Evolutionary conservation across 1,140 invertebrate genomes (phyloP).

Genomic region (Procambarus virginalis): DNA sequence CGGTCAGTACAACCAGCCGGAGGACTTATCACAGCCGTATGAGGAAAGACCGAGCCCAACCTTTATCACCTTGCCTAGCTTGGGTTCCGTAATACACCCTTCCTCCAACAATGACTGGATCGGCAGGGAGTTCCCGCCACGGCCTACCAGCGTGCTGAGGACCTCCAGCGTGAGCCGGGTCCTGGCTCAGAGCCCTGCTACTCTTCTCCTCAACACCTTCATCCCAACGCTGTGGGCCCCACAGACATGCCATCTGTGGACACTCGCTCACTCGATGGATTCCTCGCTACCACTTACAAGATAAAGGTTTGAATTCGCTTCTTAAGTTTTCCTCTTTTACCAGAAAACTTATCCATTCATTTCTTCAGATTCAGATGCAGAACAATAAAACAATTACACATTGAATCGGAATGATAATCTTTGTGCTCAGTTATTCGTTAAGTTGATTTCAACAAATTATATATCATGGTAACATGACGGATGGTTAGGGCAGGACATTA

Average conservation of each 20-base stretch:
- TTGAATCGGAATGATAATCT: no score
- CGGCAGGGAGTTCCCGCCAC: not conserved
- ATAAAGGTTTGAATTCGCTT: no score
- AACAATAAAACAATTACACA: no score
- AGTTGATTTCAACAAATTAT: no score
- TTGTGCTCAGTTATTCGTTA: no score
- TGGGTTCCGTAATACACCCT: not conserved
- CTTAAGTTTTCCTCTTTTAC: no score
- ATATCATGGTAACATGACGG: no score
- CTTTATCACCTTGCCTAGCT: not conserved
- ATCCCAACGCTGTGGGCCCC: no score
- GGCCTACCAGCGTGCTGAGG: not conserved
- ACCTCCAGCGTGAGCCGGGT: not conserved
- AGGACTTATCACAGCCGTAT: not conserved
- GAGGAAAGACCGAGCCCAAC: not conserved
- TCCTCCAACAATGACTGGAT: not conserved
- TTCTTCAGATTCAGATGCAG: no score
- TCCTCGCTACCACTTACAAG: not conserved
- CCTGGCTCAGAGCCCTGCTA: not conserved
- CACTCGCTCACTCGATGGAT: not conserved
- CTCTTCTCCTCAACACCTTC: not conserved
- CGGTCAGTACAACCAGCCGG: not conserved
- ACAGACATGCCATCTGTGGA: not conserved
- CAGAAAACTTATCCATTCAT: no score
- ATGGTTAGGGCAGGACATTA: no score